phyloP scores from a whole-genome alignment of 2,797 vertebrate genomes.

The Choloepus didactylus region DNA sequence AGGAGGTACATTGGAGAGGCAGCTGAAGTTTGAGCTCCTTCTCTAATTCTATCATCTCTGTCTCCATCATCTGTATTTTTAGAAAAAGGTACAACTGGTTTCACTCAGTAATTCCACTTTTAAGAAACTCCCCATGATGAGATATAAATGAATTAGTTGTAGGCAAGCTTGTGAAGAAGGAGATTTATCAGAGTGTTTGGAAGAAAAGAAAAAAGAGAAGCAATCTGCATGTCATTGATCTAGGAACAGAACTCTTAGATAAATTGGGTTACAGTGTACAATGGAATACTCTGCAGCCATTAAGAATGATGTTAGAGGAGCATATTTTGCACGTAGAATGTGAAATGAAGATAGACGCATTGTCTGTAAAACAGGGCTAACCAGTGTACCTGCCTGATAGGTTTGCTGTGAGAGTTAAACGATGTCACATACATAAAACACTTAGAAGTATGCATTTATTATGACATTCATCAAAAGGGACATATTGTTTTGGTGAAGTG shows the following conservation, averaged over 20 bases:
- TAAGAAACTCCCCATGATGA: not conserved
- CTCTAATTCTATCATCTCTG: not conserved
- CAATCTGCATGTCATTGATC: too few relatives aligned
- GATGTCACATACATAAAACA: not conserved
- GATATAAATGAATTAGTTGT: not conserved
- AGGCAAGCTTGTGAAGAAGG: not conserved
- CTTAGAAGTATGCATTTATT: too few relatives aligned
- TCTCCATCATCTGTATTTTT: not conserved
- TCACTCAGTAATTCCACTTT: not conserved
- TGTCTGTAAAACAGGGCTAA: too few relatives aligned
- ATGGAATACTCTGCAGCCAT: not conserved
- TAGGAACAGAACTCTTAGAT: not conserved
- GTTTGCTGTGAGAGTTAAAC: not conserved
- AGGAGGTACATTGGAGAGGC: too few relatives aligned
- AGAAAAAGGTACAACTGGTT: not conserved
- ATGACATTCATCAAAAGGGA: not conserved
- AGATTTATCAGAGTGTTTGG: not conserved
- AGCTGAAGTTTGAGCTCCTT: not conserved
- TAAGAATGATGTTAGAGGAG: not conserved
- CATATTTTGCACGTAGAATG: not conserved
- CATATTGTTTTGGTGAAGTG: not conserved
- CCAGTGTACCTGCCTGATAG: rapidly evolving
- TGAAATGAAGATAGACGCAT: too few relatives aligned
- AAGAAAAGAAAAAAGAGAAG: not conserved
- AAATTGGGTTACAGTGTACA: too few relatives aligned